A percentile compares a stretch with the other conserved stretches of the same genome.
Conservation (phyloP, 1,140 invertebrate species). For the Antheraea pernyi region DNA sequence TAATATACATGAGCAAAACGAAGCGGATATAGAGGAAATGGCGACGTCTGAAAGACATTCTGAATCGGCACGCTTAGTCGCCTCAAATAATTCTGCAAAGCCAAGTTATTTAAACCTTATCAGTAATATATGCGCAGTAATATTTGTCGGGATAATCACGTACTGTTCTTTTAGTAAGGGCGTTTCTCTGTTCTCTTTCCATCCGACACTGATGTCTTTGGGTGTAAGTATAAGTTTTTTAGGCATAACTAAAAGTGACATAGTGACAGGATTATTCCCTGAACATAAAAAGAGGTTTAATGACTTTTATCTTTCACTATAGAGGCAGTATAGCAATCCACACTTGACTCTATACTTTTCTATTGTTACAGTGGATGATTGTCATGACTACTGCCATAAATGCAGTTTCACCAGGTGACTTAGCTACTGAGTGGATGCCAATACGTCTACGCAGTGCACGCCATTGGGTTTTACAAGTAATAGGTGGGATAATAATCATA, state of each 20-base stretch:
- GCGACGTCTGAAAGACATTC: constrained; percentile 46
- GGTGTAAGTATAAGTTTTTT: constrained; percentile 45
- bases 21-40: constrained; percentile 37
- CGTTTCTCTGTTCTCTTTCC: constrained; percentile 68
- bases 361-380: constrained; percentile 67
- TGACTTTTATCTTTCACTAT: too few relatives aligned
- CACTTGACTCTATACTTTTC: background rate
- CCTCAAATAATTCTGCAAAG: constrained; percentile 38
- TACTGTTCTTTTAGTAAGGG: constrained; percentile 65
- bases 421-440: constrained; percentile 75
- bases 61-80: constrained; percentile 56
- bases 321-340: too few relatives aligned
- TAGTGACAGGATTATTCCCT: too few relatives aligned
- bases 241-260: too few relatives aligned
- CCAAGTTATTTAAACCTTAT: constrained; percentile 61
- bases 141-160: constrained; percentile 54
- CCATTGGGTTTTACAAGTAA: constrained; percentile 71
- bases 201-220: constrained; percentile 64
- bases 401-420: constrained; percentile 71
- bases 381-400: constrained; percentile 73
- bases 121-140: constrained; percentile 51
- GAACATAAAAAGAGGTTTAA: too few relatives aligned
- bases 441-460: constrained; percentile 67
- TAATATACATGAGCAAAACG: constrained; percentile 14
- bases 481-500: constrained; percentile 45